These are phyloP conservation scores for Macaca fascicularis DNA, from an alignment of 2,113 vertebrate species.

Conservation along the genomic window T2T-MFA8v1.1 NC_088380.1:84150001-84150500, in stretches of 20 bases:
- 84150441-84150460: background rate
- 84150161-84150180: background rate
- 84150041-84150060: background rate
- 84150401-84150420: background rate
- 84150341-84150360: background rate
- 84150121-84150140: background rate
- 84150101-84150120: background rate
- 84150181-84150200: background rate
- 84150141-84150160: background rate
- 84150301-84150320: background rate
- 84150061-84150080: background rate
- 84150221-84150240: background rate
- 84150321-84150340: conserved; percentile 1
- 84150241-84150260: background rate
- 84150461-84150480: background rate
- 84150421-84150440: background rate
- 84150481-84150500: background rate
- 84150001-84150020: too few relatives aligned
- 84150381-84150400: background rate
- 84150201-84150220: background rate
- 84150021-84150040: too few relatives aligned
- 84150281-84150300: background rate
- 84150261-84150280: background rate
- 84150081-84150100: background rate
- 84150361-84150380: background rate